These are phyloP conservation scores for Coenonympha glycerion DNA, from an alignment of 2,888 invertebrate genomes.

Conservation along the genomic window DNA sequence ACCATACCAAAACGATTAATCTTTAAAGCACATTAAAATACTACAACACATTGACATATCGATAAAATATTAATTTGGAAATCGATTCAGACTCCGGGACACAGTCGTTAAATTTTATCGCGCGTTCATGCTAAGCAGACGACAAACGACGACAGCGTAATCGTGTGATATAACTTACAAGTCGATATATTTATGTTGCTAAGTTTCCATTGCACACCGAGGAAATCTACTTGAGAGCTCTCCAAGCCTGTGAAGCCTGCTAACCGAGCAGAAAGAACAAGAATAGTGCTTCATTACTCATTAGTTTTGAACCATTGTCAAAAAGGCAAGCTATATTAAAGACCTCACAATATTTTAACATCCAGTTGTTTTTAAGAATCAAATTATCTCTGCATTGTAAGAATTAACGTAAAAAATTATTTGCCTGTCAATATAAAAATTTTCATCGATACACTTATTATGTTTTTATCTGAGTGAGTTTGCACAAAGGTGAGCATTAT, in stretches of 20 bases:
- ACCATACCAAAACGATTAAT: not conserved
- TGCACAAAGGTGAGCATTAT: constrained; percentile 3
- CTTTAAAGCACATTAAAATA: constrained; percentile 15
- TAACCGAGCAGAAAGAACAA: too few relatives aligned
- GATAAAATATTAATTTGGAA: constrained; percentile 54
- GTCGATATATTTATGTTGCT: constrained; percentile 36
- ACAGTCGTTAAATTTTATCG: constrained; percentile 57
- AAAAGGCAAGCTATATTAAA: too few relatives aligned
- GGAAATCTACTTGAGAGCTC: too few relatives aligned
- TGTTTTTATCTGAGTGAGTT: not conserved
- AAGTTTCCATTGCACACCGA: constrained; percentile 7
- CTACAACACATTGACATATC: constrained; percentile 31
- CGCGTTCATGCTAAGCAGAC: constrained; percentile 57
- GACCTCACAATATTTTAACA: not conserved
- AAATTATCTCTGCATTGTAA: not conserved
- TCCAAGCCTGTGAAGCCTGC: too few relatives aligned
- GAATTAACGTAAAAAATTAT: not conserved
- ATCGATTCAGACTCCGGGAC: constrained; percentile 49
- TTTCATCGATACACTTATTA: not conserved
- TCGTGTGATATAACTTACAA: constrained; percentile 39
- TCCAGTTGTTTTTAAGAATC: not conserved
- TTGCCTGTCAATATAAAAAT: not conserved
- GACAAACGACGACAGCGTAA: constrained; percentile 28
- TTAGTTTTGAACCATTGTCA: too few relatives aligned
- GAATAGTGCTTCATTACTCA: too few relatives aligned